Evolutionary conservation across 2,888 invertebrate genomes (phyloP), one percentile per base, ranked within the genome.

Genomic region (Callosobruchus maculatus): DNA sequence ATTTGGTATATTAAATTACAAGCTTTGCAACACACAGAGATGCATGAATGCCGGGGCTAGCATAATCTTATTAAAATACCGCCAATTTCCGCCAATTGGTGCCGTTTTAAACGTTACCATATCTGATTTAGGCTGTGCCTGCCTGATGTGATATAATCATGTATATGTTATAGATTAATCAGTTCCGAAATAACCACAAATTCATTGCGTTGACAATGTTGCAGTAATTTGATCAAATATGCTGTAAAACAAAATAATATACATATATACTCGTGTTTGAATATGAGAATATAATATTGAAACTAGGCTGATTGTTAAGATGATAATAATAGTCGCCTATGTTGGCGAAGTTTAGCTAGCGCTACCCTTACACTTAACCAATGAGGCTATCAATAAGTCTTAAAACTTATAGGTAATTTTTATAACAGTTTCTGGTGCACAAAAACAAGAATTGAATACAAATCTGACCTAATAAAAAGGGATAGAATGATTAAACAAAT

Each of bases 1-100:
- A 74, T 75, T 75, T 75, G 73, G 74, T 75, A 72, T 74, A 75
- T 75, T 75, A 74, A 75, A 75, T 74, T 75, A 75, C 71, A 72
- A 75, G 75, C 73, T 75, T 69, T 70, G 75, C 49, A 49, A 49
- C 49, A 49, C 49, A 49, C 9, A 49, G 49, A 49, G 49, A 49
- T 49, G 49, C 49, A 49, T 49, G 49, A 49, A 49, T 49, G 49
- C 49, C 18, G 49, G 49, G 49, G 49, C 49, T 18, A 18, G 49
- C 49, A 49, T 49, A 49, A 49, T 49, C 49, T 49, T 49, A 49
- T 49, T 49, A 49, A 49, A 49, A 49, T 49, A 49, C 49, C 49
- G 49, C 49, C 49, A 49, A 49, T 49, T 49, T 49, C 13, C 49
- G 49, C 49, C 49, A 49, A 26, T 26, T 26, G 26, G 26, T 26